Evolutionary conservation across 1,140 invertebrate genomes (phyloP).

Genomic region (Nixonia krombeini): DNA sequence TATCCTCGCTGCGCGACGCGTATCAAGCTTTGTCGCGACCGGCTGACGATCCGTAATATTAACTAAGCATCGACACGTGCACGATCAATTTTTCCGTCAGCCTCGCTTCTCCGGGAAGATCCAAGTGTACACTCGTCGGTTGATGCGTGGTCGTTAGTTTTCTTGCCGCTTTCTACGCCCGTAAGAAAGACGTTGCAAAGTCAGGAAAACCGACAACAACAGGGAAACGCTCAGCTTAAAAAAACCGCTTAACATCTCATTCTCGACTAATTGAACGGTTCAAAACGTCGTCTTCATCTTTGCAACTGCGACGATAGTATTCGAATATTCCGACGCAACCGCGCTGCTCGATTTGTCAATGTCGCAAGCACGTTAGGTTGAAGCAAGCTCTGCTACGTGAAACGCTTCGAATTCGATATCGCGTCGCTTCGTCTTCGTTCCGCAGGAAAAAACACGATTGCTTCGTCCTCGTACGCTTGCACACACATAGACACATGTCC

Average conservation of each 20-base stretch:
- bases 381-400: background rate
- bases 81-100: slow-evolving; percentile 10
- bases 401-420: background rate
- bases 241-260: too few relatives aligned
- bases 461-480: too few relatives aligned
- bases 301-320: background rate
- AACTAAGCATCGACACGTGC: background rate
- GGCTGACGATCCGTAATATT: background rate
- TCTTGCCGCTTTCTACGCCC: too few relatives aligned
- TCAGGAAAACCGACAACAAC: too few relatives aligned
- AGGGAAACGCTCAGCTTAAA: too few relatives aligned
- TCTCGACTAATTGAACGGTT: too few relatives aligned
- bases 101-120: background rate
- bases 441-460: too few relatives aligned
- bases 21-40: slow-evolving; percentile 6
- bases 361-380: background rate
- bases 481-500: too few relatives aligned
- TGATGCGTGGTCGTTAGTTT: too few relatives aligned
- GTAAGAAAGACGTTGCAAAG: too few relatives aligned
- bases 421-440: slow-evolving; percentile 8
- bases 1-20: slow-evolving; percentile 2
- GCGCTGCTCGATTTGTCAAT: background rate
- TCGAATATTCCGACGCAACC: background rate
- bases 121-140: background rate
- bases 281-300: background rate